Conservation (phyloP, 2,113 vertebrate species). For the Taurulus bubalis region DNA sequence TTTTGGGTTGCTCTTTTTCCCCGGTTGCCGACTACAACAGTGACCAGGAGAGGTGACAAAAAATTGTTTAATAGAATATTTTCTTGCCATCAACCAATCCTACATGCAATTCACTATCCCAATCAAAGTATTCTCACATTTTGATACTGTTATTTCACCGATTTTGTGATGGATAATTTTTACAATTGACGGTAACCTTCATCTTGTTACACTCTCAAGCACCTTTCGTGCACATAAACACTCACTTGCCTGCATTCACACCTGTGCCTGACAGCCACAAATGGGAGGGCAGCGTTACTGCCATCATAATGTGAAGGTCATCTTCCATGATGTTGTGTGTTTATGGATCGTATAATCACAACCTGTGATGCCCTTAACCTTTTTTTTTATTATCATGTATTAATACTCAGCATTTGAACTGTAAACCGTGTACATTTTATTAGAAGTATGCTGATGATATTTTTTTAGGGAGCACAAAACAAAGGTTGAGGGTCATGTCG, state of each 20-base stretch:
- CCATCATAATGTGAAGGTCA: constrained; percentile 33
- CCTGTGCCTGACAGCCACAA: constrained; percentile 14
- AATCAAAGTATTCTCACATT: background rate
- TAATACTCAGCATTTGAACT: background rate
- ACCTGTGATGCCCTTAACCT: background rate
- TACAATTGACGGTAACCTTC: background rate
- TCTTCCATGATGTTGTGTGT: constrained; percentile 6
- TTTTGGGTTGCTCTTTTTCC: too few relatives aligned
- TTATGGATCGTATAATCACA: background rate
- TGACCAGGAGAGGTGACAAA: background rate
- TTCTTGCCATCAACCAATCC: background rate
- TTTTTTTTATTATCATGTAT: background rate
- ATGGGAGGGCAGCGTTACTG: constrained; percentile 11
- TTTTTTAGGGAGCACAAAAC: background rate
- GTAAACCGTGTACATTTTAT: background rate
- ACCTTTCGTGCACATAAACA: constrained; percentile 2
- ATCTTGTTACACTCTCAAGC: background rate
- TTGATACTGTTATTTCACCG: background rate
- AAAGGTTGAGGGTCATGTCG: background rate
- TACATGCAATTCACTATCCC: background rate
- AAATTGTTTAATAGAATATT: background rate
- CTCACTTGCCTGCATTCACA: background rate
- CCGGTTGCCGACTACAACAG: background rate
- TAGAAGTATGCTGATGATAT: background rate
- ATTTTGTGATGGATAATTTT: background rate